Base-by-base conservation (phyloP, 92 coral and sea anemone genomes). In the Umimayanthus chanpuru region DNA sequence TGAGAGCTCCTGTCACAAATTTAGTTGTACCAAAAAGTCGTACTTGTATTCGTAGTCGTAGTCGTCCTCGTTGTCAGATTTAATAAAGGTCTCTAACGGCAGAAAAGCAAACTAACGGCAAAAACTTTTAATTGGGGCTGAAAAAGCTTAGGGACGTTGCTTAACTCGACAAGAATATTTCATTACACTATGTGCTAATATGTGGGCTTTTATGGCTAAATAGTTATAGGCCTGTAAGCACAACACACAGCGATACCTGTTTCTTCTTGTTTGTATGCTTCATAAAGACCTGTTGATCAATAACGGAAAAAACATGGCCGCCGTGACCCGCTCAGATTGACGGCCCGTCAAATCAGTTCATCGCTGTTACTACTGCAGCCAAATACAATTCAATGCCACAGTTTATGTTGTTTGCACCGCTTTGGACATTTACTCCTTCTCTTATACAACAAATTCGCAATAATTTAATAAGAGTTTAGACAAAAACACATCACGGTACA, bases 241-340 rank as follows among this genome's bases (percentile, higher is more conserved):
- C 12, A 65, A n/a, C 73, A 81, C 44, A n/a, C 29, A 25, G 58
- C n/a, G 50, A 3, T 20, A 67, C 86, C 65, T 7, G 76, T 44
- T 26, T 1, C 32, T 26, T 4, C 25, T 47, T 83, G 77, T 83
- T 70, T 83, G 49, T 71, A 26, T 36, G 41, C 15, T 43, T n/a
- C 16, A 75, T 12, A 75, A 75, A 23, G 65, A 83, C 87, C 87
- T 83, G 87, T 15, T 83, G n/a, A 44, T 43, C 66, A 68, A 56
- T 28, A 83, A 68, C 56, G 23, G 49, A 64, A 65, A 29, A 50
- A 82, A 83, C 16, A 83, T 83, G 87, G 87, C 87, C 26, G 15
- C 78, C 77, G 32, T 44, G 67, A 83, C 39, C 68, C 7, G 68
- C 26, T 23, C 36, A 2, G 6, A 61, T 53, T 61, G 26, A 56